Conservation (phyloP, 2,113 vertebrate species). For the Strigops habroptila region DNA sequence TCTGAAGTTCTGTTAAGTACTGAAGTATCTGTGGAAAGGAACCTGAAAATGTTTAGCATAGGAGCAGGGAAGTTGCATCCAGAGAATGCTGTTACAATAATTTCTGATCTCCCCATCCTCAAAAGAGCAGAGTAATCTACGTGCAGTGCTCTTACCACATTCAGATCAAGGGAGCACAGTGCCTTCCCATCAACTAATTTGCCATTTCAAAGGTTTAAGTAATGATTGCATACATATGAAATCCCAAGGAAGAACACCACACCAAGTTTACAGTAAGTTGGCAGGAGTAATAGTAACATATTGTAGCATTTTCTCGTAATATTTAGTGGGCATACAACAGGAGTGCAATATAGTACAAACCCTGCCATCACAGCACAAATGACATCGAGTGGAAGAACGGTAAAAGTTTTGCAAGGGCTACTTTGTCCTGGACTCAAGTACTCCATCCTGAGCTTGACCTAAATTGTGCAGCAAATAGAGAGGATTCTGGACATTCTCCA, state of each 20-base stretch:
- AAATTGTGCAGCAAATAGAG: neutral
- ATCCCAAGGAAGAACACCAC: neutral
- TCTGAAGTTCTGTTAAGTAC: neutral
- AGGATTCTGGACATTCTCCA: conserved; percentile 36
- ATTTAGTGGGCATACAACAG: neutral
- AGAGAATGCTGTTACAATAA: neutral
- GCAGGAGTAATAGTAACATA: neutral
- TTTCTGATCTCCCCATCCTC: neutral
- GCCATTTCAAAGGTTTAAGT: neutral
- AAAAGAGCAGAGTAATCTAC: neutral
- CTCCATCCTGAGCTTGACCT: neutral
- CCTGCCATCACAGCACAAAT: neutral
- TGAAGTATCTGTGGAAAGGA: neutral
- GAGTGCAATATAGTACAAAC: neutral
- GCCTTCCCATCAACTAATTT: neutral
- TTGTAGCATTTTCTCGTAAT: neutral
- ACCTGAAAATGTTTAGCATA: neutral
- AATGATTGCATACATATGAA: neutral
- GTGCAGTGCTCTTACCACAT: neutral
- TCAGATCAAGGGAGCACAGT: neutral
- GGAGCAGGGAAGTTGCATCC: neutral
- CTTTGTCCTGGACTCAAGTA: neutral
- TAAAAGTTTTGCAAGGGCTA: neutral
- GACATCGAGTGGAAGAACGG: neutral
- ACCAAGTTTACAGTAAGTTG: neutral